Conservation (phyloP, 2,888 invertebrate species). For the Parnassius mnemosyne region DNA sequence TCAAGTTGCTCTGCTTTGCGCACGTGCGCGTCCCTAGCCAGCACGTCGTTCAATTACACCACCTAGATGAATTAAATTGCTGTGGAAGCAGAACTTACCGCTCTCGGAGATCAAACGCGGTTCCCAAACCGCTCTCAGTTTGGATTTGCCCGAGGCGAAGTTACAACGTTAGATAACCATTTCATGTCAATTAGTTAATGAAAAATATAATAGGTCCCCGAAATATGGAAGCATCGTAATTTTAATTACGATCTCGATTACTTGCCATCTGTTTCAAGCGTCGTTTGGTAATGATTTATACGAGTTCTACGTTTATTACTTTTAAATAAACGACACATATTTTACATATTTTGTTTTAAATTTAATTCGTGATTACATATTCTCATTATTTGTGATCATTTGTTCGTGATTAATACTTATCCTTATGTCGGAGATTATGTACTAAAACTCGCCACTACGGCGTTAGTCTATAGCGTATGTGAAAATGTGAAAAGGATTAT, state of each 20-base stretch:
- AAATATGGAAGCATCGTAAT: constrained; percentile 60
- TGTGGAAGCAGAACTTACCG: constrained; percentile 47
- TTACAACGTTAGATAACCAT: constrained; percentile 73
- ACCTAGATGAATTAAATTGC: constrained; percentile 71
- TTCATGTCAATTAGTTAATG: constrained; percentile 79
- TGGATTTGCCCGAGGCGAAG: constrained; percentile 60
- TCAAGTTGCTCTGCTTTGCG: constrained; percentile 68
- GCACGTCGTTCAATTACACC: constrained; percentile 64
- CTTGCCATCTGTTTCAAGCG: constrained; percentile 64
- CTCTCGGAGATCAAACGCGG: constrained; percentile 66
- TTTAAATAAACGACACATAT: too few species aligned
- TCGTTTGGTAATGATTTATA: constrained; percentile 4
- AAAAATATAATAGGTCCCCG: constrained; percentile 71
- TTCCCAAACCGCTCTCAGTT: constrained; percentile 39
- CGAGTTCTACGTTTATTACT: neutral
- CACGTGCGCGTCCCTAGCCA: constrained; percentile 57
- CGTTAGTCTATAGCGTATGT: too few species aligned
- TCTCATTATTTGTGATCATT: too few species aligned
- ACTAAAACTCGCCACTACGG: too few species aligned
- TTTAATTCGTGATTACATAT: too few species aligned
- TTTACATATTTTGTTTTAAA: too few species aligned
- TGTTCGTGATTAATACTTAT: too few species aligned
- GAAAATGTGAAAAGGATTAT: too few species aligned
- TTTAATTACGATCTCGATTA: constrained; percentile 70
- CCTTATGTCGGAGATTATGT: too few species aligned